These are phyloP conservation scores for Cyrtorhinus lividipennis DNA, from an alignment of 1,140 invertebrate genomes.

Conservation along the genomic window DNA sequence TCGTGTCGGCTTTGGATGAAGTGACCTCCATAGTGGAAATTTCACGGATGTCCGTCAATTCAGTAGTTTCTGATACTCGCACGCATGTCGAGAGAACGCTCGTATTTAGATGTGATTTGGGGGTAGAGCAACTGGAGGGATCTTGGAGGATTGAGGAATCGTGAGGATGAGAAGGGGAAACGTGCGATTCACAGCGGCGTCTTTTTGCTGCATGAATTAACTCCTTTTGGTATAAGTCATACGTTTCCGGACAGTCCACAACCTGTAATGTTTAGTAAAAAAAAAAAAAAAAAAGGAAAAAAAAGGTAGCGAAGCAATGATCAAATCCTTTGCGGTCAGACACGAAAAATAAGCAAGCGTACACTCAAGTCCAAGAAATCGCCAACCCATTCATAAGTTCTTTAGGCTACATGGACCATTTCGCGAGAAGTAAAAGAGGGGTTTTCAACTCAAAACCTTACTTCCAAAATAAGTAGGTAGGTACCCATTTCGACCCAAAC, in stretches of 20 bases:
- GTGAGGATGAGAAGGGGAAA: conserved; percentile 1
- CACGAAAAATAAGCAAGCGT: not conserved
- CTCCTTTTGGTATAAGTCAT: conserved; percentile 21
- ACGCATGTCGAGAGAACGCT: not conserved
- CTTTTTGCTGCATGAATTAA: conserved; percentile 7
- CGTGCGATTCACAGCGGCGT: conserved; percentile 11
- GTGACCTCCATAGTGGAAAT: not conserved
- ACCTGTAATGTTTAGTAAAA: conserved; percentile 22
- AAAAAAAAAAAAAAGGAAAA: conserved; percentile 4
- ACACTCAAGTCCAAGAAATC: conserved; percentile 4
- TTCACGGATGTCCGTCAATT: not conserved
- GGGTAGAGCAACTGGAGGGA: conserved; percentile 11
- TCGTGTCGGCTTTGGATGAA: not conserved
- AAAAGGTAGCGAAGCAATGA: not conserved
- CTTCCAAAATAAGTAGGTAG: no score
- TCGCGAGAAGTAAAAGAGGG: no score
- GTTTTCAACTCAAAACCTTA: no score
- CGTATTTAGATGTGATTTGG: conserved; percentile 13
- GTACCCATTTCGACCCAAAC: no score
- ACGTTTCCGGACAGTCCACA: conserved; percentile 23
- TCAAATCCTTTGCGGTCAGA: not conserved
- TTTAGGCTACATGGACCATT: no score
- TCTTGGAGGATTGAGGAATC: conserved; percentile 18
- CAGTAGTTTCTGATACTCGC: not conserved
- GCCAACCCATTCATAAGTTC: no score